Evolutionary conservation across 2,797 vertebrate genomes (phyloP), one percentile per base, ranked within the genome.

Genomic region (Chelmon rostratus): DNA sequence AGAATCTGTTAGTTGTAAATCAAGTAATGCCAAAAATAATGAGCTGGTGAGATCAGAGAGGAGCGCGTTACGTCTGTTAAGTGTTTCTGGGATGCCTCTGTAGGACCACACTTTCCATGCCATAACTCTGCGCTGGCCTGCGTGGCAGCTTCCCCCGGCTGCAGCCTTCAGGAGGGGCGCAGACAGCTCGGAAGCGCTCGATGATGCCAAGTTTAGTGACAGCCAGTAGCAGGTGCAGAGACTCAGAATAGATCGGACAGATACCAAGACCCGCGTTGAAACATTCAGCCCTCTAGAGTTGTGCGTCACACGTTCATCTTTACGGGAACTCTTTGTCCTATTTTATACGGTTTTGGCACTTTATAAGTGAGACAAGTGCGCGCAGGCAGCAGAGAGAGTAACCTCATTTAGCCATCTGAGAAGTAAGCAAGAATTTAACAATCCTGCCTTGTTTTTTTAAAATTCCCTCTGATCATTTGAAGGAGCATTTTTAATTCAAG

Each of bases 161-260:
- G 65, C 23, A 57, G 52, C 59, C 73, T 31, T 16, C 56, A 31
- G 56, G 12, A 49, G 74, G 74, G 37, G 68, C 46, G 10, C 28
- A 3, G 56, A 33, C 69, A 47, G 78, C 69, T 49, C 56, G 62
- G 81, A 74, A 76, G 47, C 53, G n/a, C 63, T 18, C 12, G 37
- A 37, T 49, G 79, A 38, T 50, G 69, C 61, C 73, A 76, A 49
- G 80, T 76, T 59, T 8, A 63, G 53, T 87, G 92, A 94, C 69
- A 52, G 59, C 12, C 44, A 38, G 75, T 37, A 69, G 74, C 94
- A 95, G 93, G 82, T 95, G 94, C 74, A 71, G 16, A 12, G n/a
- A 31, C 92, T 85, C 65, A 89, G 84, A 95, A 95, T 95, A 95
- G 88, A 79, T 61, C 56, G 4, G 33, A 65, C 82, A 40, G 73